Base-by-base conservation (phyloP, 2,888 invertebrate genomes). In the Leptinotarsa tumamoca region DNA sequence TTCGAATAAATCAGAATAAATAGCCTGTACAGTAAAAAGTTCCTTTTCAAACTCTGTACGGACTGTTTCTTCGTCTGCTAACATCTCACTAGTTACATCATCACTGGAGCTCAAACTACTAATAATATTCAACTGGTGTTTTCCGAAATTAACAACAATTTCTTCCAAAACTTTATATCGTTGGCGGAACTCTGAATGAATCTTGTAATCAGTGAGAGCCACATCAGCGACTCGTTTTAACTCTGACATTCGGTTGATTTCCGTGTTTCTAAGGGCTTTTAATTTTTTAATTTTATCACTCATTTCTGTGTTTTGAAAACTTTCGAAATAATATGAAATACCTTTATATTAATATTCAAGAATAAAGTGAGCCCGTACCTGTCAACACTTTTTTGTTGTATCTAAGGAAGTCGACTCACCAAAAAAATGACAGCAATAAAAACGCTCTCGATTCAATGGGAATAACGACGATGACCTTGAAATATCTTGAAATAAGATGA, bases 101-200 rank as follows among this genome's bases (percentile, higher is more conserved):
- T 67, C 18, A 17, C 14, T 17, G 18, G 67, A 17, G 18, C n/a
- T 50, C 67, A 67, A 67, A n/a, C n/a, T 67, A 67, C 33, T 33
- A 33, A 33, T 33, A 33, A 7, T 33, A 33, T 33, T 33, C 33
- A 33, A 33, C 33, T 33, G 51, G 50, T 67, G 67, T 17, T 67
- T 14, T 49, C 50, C 18, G 49, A 67, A 67, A 67, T 50, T 67
- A 15, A 4, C 43, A 18, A 15, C 15, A 23, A 67, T 67, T 67
- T 67, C 67, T 67, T 67, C 33, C 23, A 68, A 68, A 54, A 52
- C 52, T 54, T 68, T 68, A 21, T 52, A 68, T 69, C 54, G 18
- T 43, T 33, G 54, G 15, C 52, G 23, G 17, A 54, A 69, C 56
- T 69, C 54, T 17, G 68, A 15, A 52, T 68, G 68, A 68, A 52